These are phyloP conservation scores for Zoanthus solanderi DNA, from an alignment of 92 coral and sea anemone species.

Conservation along the genomic window DNA sequence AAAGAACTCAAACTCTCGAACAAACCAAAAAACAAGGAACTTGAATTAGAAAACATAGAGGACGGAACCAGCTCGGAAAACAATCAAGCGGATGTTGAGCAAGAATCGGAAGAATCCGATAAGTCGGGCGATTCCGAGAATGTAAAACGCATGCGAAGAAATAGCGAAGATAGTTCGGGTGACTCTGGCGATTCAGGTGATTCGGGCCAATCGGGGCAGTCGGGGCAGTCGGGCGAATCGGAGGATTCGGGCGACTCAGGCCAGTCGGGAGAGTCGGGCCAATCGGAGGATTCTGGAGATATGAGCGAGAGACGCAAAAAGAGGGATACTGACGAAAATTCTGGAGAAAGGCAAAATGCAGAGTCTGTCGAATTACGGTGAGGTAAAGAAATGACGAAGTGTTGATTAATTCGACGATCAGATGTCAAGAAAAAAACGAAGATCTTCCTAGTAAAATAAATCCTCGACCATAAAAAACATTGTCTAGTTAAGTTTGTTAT, in stretches of 20 bases:
- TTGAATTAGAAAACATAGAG: neutral
- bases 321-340: neutral
- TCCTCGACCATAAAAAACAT: too few species aligned
- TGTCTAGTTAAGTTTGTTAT: too few species aligned
- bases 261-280: neutral
- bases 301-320: neutral
- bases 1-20: neutral
- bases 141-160: constrained; percentile 19
- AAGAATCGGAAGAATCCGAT: neutral
- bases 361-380: neutral
- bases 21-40: neutral
- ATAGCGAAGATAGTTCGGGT: constrained; percentile 37
- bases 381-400: too few species aligned
- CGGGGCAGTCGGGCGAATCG: neutral
- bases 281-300: neutral
- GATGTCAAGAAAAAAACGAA: too few species aligned
- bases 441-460: too few species aligned
- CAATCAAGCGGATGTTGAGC: neutral
- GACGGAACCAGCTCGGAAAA: neutral
- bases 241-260: neutral
- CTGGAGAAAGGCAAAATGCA: neutral
- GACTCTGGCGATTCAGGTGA: constrained; percentile 46
- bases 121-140: constrained; percentile 46
- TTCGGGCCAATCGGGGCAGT: constrained; percentile 28
- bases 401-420: neutral